These are phyloP conservation scores for Acrocephalus scirpaceus DNA, from an alignment of 2,797 vertebrate species.

Conservation along the genomic window DNA sequence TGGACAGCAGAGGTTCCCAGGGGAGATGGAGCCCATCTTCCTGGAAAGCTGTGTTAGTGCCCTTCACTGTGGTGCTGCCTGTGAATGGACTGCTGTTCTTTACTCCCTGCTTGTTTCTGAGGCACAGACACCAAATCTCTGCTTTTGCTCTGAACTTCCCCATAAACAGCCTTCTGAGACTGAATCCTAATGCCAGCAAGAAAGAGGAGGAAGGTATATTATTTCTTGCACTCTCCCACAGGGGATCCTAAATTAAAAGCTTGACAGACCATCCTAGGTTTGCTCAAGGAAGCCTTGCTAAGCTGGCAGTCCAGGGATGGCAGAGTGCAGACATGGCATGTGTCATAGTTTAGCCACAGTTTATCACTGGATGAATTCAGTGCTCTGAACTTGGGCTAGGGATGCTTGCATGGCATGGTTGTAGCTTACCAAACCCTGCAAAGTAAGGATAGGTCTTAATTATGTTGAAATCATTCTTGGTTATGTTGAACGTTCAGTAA, in stretches of 20 bases:
- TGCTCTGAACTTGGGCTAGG: neutral
- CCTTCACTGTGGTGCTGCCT: rapidly evolving
- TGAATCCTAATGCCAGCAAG: neutral
- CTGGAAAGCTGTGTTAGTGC: neutral
- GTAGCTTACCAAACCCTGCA: neutral
- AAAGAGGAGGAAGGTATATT: neutral
- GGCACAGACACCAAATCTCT: neutral
- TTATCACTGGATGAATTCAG: neutral
- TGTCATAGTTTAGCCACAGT: neutral
- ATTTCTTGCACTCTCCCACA: neutral
- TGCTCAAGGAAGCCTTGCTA: neutral
- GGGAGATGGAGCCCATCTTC: neutral
- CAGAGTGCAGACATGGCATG: rapidly evolving
- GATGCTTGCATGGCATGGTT: neutral
- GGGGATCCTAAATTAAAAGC: conserved; percentile 1
- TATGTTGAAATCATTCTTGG: neutral
- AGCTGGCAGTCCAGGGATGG: neutral
- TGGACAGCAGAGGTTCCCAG: neutral
- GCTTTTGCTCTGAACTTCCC: neutral
- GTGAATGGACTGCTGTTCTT: neutral
- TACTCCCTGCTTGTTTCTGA: neutral
- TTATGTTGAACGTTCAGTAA: neutral
- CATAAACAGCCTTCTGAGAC: neutral
- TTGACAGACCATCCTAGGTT: neutral
- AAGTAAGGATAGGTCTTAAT: neutral